Percentiles rank a stretch among this genome's conserved stretches.
These are phyloP conservation scores for Pseudomugil gertrudae DNA, from an alignment of 2,797 vertebrate species.

Conservation along the genomic window DNA sequence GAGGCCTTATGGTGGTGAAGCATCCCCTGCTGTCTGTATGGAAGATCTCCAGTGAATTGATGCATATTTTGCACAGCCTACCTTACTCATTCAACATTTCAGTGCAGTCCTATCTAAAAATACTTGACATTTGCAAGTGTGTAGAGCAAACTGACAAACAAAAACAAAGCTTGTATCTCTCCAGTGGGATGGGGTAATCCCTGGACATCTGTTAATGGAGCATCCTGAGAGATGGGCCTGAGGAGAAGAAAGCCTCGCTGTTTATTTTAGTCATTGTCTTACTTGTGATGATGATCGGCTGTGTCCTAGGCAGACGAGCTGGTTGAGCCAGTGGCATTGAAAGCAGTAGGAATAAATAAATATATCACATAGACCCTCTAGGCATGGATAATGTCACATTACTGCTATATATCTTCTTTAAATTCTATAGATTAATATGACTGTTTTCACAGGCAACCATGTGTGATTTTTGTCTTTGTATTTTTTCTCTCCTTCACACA, in stretches of 20 bases:
- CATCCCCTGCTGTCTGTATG: conserved; percentile 48
- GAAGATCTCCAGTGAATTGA: conserved; percentile 39
- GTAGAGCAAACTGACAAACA: conserved; percentile 58
- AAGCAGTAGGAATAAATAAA: conserved; percentile 46
- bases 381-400: conserved; percentile 38
- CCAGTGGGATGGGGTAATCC: conserved; percentile 67
- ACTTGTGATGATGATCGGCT: conserved; percentile 36
- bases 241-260: conserved; percentile 62
- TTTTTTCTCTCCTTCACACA: conserved; percentile 3
- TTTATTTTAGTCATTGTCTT: conserved; percentile 63
- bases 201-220: conserved; percentile 71
- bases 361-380: conserved; percentile 26
- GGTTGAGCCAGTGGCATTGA: conserved; percentile 31
- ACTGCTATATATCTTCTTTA: conserved; percentile 18
- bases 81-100: conserved; percentile 50
- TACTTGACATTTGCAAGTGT: conserved; percentile 57
- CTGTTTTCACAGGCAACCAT: conserved; percentile 11
- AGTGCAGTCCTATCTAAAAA: conserved; percentile 59
- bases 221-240: conserved; percentile 50
- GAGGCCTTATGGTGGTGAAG: conserved; percentile 27
- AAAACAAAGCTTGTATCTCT: conserved; percentile 44
- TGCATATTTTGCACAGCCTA: conserved; percentile 20
- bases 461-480: neutral
- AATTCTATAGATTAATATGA: conserved; percentile 8
- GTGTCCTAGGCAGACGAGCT: conserved; percentile 23